A percentile compares a stretch with the other conserved stretches of the same genome.
Conservation (phyloP, 2,113 vertebrate species). For the Agapornis roseicollis region DNA sequence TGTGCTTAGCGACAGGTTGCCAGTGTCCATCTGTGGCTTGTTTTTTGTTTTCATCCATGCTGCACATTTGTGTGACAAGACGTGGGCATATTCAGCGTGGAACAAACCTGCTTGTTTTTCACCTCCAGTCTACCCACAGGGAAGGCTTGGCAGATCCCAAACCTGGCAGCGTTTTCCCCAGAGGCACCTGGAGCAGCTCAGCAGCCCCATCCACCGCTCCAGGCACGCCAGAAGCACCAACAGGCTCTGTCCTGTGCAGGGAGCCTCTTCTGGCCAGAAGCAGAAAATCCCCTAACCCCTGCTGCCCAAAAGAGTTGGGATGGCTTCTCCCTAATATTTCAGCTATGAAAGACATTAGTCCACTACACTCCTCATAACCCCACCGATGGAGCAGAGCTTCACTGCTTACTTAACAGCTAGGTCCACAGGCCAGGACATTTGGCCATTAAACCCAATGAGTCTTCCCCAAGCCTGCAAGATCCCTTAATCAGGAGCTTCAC, state of each 20-base stretch:
- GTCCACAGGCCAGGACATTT: not conserved
- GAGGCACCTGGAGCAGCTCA: not conserved
- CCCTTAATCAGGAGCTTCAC: not conserved
- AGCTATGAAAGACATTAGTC: not conserved
- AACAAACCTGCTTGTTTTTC: slow-evolving; percentile 48
- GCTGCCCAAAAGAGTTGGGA: not conserved
- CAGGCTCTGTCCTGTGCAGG: not conserved
- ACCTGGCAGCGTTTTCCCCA: not conserved
- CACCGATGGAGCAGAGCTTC: not conserved
- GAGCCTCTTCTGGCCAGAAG: not conserved
- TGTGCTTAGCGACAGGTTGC: slow-evolving; percentile 57
- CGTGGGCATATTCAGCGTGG: slow-evolving; percentile 27
- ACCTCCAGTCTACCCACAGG: slow-evolving; percentile 40
- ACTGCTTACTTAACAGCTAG: not conserved
- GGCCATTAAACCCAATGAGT: not conserved
- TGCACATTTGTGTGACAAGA: slow-evolving; percentile 57
- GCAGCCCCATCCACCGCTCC: not conserved
- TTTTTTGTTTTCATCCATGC: slow-evolving; percentile 57
- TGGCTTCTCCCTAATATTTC: not conserved
- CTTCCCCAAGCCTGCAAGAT: not conserved
- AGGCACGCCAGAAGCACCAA: not conserved
- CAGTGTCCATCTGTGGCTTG: slow-evolving; percentile 59
- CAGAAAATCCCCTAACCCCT: not conserved
- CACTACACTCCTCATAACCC: not conserved
- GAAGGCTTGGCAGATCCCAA: not conserved